Conservation (phyloP, 2,113 vertebrate genomes). For the Cyanoderma ruficeps region DNA sequence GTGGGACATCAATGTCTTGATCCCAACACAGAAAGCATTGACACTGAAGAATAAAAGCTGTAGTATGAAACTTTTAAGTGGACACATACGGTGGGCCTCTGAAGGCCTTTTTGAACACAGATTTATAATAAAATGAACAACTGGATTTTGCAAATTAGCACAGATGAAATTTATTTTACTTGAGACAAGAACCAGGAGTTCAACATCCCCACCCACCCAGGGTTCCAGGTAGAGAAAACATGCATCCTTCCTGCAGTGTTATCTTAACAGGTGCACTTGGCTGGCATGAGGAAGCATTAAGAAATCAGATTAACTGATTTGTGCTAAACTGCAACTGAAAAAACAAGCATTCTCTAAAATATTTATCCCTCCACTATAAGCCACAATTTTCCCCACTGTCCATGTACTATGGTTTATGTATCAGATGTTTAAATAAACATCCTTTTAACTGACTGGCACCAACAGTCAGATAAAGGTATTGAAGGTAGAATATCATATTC, state of each 20-base stretch:
- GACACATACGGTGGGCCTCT: neutral
- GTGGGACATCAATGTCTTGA: neutral
- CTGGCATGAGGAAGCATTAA: neutral
- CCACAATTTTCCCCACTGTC: neutral
- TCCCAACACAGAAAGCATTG: neutral
- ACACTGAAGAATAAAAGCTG: neutral
- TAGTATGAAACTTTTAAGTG: neutral
- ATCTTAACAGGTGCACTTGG: constrained; percentile 2
- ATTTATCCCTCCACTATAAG: neutral
- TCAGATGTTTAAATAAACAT: neutral
- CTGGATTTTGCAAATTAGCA: neutral
- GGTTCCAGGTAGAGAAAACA: neutral
- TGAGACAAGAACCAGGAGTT: neutral
- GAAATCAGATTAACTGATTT: neutral
- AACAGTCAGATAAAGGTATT: constrained; percentile 5
- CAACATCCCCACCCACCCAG: neutral
- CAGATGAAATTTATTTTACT: neutral
- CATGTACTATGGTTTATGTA: neutral
- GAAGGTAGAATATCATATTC: neutral
- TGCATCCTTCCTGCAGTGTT: neutral
- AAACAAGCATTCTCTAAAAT: neutral
- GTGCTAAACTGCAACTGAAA: neutral
- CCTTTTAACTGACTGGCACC: constrained; percentile 27
- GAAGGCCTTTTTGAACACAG: neutral
- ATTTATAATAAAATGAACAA: neutral